phyloP scores from a whole-genome alignment of 2,113 vertebrate species.

The Smithornis capensis region DNA sequence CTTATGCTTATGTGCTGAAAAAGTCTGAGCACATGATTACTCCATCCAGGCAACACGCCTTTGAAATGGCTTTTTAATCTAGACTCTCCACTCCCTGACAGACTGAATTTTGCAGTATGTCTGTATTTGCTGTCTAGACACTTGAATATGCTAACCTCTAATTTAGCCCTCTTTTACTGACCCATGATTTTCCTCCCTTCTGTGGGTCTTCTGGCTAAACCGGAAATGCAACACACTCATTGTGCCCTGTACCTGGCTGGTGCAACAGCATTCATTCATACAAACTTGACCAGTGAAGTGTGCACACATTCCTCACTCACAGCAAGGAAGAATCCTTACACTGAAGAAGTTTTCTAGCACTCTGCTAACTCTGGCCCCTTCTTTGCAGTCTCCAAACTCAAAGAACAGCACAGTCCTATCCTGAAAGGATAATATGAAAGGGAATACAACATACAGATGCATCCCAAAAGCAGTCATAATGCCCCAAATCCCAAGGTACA shows the following conservation, averaged over 20 bases:
- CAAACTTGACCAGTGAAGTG: constrained; percentile 31
- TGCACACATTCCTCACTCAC: background rate
- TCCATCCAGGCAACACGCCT: constrained; percentile 57
- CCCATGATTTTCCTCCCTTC: constrained; percentile 57
- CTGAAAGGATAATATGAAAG: background rate
- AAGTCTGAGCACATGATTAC: constrained; percentile 63
- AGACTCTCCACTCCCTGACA: constrained; percentile 65
- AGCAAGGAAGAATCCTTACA: background rate
- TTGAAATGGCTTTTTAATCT: constrained; percentile 70
- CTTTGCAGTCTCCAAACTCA: background rate
- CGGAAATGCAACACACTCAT: constrained; percentile 55
- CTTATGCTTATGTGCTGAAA: constrained; percentile 58
- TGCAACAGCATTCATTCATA: constrained; percentile 28
- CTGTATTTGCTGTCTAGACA: constrained; percentile 68
- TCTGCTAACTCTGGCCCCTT: background rate
- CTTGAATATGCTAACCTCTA: constrained; percentile 67
- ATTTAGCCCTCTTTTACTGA: constrained; percentile 67
- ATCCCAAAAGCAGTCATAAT: background rate
- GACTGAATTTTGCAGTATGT: constrained; percentile 64
- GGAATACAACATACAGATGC: background rate
- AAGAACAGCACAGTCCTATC: background rate
- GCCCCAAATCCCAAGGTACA: background rate
- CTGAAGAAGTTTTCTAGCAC: background rate
- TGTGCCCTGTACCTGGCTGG: constrained; percentile 25
- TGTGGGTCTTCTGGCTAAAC: constrained; percentile 66